Percentiles rank a stretch among this genome's conserved stretches.
Evolutionary conservation across 2,113 vertebrate species (phyloP).

Genomic region (Phalacrocorax pelagicus): DNA sequence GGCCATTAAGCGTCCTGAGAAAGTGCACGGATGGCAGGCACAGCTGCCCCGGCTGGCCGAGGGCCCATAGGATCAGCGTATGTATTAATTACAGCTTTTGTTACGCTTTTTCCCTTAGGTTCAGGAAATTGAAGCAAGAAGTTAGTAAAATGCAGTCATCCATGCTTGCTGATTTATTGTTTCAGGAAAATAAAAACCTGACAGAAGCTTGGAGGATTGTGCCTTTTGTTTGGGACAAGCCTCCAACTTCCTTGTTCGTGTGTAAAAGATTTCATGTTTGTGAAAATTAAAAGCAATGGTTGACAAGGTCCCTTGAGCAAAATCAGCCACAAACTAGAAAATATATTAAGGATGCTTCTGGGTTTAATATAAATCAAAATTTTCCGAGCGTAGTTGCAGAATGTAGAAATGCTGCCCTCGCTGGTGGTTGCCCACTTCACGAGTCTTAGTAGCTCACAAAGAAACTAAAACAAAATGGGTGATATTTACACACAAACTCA

Average conservation of each 20-base stretch:
- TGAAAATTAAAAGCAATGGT: background rate
- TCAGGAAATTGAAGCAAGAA: conserved; percentile 24
- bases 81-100: conserved; percentile 21
- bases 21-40: background rate
- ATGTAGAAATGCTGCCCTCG: background rate
- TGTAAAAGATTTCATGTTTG: conserved; percentile 59
- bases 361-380: background rate
- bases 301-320: background rate
- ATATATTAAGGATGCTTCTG: background rate
- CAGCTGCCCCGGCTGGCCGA: background rate
- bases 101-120: background rate
- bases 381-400: background rate
- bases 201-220: conserved; percentile 3
- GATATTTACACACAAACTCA: background rate
- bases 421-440: background rate
- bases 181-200: conserved; percentile 52
- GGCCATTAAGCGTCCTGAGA: background rate
- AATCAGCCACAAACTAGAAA: background rate
- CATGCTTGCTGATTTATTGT: conserved; percentile 46
- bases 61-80: background rate
- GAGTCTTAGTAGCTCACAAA: background rate
- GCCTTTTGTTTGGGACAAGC: conserved; percentile 53
- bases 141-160: background rate
- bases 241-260: conserved; percentile 12
- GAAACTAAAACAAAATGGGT: background rate